Percentiles rank a stretch among this genome's conserved stretches.
These are phyloP conservation scores for Butorides virescens DNA, from an alignment of 2,113 vertebrate species.

Conservation along the genomic window DNA sequence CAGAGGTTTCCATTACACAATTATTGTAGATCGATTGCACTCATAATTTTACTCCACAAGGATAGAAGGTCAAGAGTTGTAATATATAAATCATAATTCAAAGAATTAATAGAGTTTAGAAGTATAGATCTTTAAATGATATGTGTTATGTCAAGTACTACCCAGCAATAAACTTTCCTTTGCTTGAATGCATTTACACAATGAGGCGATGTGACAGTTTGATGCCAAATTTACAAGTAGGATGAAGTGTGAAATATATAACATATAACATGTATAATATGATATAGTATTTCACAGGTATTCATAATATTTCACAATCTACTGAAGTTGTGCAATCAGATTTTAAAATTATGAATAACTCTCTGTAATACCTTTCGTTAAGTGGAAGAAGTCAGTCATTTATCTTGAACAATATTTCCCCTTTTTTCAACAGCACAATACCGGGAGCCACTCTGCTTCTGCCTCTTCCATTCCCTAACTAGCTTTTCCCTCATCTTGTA, in stretches of 20 bases:
- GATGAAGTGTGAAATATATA: neutral
- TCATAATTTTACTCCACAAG: neutral
- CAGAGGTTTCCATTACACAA: neutral
- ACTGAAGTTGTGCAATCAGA: neutral
- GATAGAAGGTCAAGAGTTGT: neutral
- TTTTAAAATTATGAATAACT: neutral
- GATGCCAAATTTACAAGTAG: neutral
- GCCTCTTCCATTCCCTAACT: neutral
- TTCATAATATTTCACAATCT: neutral
- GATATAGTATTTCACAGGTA: too few relatives aligned
- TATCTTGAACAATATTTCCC: neutral
- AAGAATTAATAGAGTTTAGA: neutral
- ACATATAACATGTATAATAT: neutral
- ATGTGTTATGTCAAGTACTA: neutral
- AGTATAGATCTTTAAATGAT: neutral
- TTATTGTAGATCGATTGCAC: neutral
- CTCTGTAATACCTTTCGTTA: neutral
- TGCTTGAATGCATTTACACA: neutral
- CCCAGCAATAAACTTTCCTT: neutral
- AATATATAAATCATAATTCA: neutral
- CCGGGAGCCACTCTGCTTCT: neutral
- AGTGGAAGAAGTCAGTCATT: neutral
- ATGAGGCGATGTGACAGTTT: neutral
- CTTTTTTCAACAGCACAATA: neutral
- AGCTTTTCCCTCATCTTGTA: neutral